Conservation (phyloP, 2,113 vertebrate genomes). For the Hepsetus odoe region DNA sequence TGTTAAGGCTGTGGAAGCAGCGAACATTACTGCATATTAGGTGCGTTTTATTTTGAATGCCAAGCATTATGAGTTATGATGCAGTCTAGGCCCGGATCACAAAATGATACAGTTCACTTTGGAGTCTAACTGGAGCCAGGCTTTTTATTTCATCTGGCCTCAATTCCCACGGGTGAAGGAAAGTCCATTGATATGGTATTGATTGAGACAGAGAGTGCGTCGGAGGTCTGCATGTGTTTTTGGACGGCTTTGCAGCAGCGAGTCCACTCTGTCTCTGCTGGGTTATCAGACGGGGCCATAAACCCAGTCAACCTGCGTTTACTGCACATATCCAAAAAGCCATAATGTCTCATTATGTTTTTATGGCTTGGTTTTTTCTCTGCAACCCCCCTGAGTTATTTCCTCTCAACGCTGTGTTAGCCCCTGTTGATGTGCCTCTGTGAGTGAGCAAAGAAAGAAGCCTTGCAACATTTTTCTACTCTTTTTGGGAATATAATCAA, state of each 20-base stretch:
- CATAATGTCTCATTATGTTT: conserved; percentile 73
- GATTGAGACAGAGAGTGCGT: conserved; percentile 16
- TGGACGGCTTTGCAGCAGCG: neutral
- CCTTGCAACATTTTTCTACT: neutral
- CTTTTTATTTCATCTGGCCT: conserved; percentile 8
- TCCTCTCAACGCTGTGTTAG: conserved; percentile 16
- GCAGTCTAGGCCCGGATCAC: conserved; percentile 14
- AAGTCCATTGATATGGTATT: conserved; percentile 6
- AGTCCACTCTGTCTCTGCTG: neutral
- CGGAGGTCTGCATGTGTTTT: neutral
- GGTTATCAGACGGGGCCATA: conserved; percentile 43
- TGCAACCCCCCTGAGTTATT: conserved; percentile 35
- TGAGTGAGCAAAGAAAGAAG: neutral
- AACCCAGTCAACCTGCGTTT: conserved; percentile 66
- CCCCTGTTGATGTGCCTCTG: neutral
- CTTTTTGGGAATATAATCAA: neutral
- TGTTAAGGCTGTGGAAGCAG: neutral
- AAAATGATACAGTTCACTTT: neutral
- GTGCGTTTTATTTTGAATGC: neutral
- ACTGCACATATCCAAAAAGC: conserved; percentile 73
- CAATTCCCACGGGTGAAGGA: neutral
- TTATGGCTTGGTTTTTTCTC: conserved; percentile 58
- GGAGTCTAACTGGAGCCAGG: conserved; percentile 22
- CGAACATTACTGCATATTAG: neutral
- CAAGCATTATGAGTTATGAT: neutral